Percentiles rank a stretch among this genome's conserved stretches.
Conservation (phyloP, 2,888 invertebrate genomes). For the Himalopsyche anomala region DNA sequence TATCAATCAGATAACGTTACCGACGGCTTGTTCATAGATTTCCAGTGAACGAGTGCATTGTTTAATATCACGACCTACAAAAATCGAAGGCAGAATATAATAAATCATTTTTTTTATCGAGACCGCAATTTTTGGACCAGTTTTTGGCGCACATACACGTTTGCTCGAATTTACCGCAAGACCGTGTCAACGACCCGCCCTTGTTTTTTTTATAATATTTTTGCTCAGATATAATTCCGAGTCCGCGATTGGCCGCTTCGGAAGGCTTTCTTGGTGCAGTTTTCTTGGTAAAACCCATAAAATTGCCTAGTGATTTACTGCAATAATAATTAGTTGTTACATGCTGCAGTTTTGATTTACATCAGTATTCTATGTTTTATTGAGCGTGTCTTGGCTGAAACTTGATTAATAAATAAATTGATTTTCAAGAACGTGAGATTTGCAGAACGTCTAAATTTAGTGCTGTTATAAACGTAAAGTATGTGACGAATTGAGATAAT, state of each 20-base stretch:
- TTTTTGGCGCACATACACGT: slow-evolving; percentile 28
- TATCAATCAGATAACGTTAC: slow-evolving; percentile 7
- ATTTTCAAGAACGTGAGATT: too few species aligned
- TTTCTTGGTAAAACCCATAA: too few species aligned
- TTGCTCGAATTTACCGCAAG: slow-evolving; percentile 30
- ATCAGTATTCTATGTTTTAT: too few species aligned
- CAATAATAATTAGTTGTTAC: too few species aligned
- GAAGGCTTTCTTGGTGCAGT: slow-evolving; percentile 1
- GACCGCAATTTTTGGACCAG: slow-evolving; percentile 30
- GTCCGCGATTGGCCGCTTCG: neutral
- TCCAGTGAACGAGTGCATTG: slow-evolving; percentile 20
- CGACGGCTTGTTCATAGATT: slow-evolving; percentile 24
- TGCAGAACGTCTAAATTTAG: too few species aligned
- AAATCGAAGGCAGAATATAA: slow-evolving; percentile 21
- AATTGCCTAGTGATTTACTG: too few species aligned
- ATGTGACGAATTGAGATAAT: too few species aligned
- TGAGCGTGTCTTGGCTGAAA: too few species aligned
- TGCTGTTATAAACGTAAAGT: too few species aligned
- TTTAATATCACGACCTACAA: slow-evolving; percentile 33
- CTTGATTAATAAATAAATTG: too few species aligned
- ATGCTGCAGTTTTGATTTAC: too few species aligned
- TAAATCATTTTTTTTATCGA: slow-evolving; percentile 24
- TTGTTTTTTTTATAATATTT: neutral
- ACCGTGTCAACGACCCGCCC: slow-evolving; percentile 26
- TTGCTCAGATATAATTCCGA: neutral